Conservation (phyloP, 1,140 invertebrate genomes). For the Zophobas atratus region DNA sequence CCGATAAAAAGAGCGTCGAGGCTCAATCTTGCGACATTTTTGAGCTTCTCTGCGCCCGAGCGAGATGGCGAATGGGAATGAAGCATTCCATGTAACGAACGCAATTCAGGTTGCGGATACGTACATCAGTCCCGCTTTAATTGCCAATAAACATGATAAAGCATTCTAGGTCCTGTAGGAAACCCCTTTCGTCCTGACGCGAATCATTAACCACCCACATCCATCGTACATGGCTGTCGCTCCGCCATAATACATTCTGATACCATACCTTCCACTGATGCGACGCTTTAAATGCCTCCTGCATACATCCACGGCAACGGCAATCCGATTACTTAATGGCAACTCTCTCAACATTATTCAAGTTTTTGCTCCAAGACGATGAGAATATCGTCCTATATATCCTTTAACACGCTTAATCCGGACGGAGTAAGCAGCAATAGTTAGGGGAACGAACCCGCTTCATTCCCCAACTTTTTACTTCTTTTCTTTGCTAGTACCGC, state of each 20-base stretch:
- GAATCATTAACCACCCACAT: slow-evolving; percentile 48
- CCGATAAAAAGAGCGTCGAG: slow-evolving; percentile 9
- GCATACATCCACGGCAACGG: slow-evolving; percentile 38
- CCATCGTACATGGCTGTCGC: slow-evolving; percentile 36
- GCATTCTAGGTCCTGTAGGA: slow-evolving; percentile 40
- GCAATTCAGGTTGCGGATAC: slow-evolving; percentile 46
- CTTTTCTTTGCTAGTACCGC: slow-evolving; percentile 24
- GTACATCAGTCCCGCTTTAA: slow-evolving; percentile 43
- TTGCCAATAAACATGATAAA: slow-evolving; percentile 53
- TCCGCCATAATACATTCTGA: slow-evolving; percentile 47
- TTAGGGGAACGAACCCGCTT: slow-evolving; percentile 30
- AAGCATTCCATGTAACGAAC: slow-evolving; percentile 29
- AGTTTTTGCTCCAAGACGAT: slow-evolving; percentile 26
- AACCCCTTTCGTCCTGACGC: slow-evolving; percentile 29
- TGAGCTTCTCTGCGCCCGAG: neutral
- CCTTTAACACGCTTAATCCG: slow-evolving; percentile 37
- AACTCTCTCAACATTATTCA: slow-evolving; percentile 48
- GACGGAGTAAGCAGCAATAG: slow-evolving; percentile 26
- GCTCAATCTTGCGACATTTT: slow-evolving; percentile 7
- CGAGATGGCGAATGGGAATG: slow-evolving; percentile 1
- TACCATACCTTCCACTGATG: slow-evolving; percentile 25
- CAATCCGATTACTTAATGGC: slow-evolving; percentile 46
- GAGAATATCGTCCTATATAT: slow-evolving; percentile 33
- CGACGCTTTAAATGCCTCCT: slow-evolving; percentile 30
- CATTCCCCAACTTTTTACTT: slow-evolving; percentile 31